Base-by-base conservation (phyloP, 1,140 invertebrate species). In the Drosophila pectinifera region DNA sequence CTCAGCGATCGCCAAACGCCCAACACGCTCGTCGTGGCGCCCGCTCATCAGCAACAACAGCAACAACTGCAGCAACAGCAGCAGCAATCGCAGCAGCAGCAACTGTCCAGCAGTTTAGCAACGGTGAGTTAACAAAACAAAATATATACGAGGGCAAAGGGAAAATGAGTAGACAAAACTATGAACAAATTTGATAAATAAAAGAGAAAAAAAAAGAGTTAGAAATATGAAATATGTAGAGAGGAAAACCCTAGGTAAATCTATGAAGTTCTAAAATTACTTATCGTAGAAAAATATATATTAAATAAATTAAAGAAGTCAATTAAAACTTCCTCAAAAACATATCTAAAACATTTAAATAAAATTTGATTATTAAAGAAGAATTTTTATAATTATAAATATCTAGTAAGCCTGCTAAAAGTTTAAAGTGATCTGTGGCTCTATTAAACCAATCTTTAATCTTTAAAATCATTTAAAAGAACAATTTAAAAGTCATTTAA, bases 1-100 rank as follows among this genome's bases (percentile, higher is more conserved):
- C 75, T 92, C 45, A 77, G 75, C 74, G 91, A 91, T 74, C 85
- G 91, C 34, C 89, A 91, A 69, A 84, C 72, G 31, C 91, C 91
- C 58, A 92, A 92, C 62, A 91, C 91, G 38, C 90, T 92, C 61
- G 58, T 92, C 58, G 68, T 92, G 51, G 77, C 63, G 57, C 59
- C 74, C 41, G 41, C 41, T 36, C 63, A 58, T 34, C 43, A 42
- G 41, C 77, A 80, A 26, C 69, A 74, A 18, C 55, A 45, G 34
- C 59, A 69, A 48, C 76, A 65, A 18, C 78, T 42, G 41, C 74
- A 34, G n/a, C 59, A 43, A 16, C 81, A 43, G 55, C 63, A 43
- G 36, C 72, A 42, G 57, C 80, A 78, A 18, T 49, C 54, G 13
- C 75, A 70, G 36, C 76, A 31, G 28, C 31, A 70, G 45, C 79